Base-by-base conservation (phyloP, 2,888 invertebrate species). In the Diloba caeruleocephala region DNA sequence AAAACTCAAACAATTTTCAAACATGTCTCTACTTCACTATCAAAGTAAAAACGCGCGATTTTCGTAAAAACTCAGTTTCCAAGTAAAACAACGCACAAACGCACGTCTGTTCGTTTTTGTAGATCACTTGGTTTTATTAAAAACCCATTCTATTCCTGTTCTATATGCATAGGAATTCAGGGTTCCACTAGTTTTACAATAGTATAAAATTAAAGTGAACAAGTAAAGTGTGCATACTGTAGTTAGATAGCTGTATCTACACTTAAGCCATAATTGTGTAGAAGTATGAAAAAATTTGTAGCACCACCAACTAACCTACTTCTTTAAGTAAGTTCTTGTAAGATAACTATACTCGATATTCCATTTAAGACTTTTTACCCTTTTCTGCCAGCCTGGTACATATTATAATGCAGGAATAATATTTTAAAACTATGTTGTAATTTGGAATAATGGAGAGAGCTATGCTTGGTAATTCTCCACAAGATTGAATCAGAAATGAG, bases 81-180 rank as follows among this genome's bases (percentile, higher is more conserved):
- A n/a, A n/a, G 36, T 31, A 65, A 66, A 58, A 66, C 61, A 34
- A 65, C 59, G 32, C 32, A 59, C 45, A 59, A 26, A 65, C 19
- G 51, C 37, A 45, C 49, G 15, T 14, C 42, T 33, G 12, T 42
- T 23, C 19, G 43, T 59, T 62, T 65, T 59, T 60, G 46, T 43
- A 29, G 32, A 52, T 8, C 45, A 46, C 39, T 52, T 46, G 38
- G 32, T 43, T 62, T 51, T 66, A 62, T 66, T 66, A 28, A 34
- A 15, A 28, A 43, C 38, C 67, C 15, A 19, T 62, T 62, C 65
- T 59, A 52, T 52, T 46, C 32, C 23, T 43, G 46, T 52, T 59
- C 52, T 62, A 59, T 62, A 62, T 62, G 60, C 61, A 62, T 46
- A 62, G 52, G 43, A 51, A 43, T 36, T 17, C 39, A 36, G 52